These are phyloP conservation scores for Turritopsis rubra DNA, from an alignment of 30 jellyfish, hydroid and myxozoan genomes.

Conservation along the genomic window DNA sequence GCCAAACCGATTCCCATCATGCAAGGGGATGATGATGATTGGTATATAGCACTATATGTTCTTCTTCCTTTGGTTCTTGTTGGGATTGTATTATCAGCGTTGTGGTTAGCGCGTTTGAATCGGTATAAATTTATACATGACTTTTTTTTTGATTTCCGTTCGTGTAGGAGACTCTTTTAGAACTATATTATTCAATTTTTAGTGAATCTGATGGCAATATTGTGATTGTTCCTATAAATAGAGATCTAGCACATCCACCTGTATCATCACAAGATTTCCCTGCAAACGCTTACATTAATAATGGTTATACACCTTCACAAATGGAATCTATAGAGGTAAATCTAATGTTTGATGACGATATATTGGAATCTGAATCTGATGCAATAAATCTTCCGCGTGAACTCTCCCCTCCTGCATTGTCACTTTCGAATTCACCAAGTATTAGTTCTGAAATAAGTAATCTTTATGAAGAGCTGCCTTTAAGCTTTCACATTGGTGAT, in stretches of 20 bases:
- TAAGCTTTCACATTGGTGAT: neutral
- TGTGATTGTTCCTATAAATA: neutral
- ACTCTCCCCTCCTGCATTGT: neutral
- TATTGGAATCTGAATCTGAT: neutral
- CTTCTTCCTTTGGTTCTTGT: neutral
- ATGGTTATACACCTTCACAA: neutral
- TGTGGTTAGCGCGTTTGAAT: conserved; percentile 7
- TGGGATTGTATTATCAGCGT: neutral
- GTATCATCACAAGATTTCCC: neutral
- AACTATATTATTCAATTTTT: too few relatives aligned
- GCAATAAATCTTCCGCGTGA: neutral
- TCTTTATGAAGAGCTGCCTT: neutral
- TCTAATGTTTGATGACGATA: neutral
- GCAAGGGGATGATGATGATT: neutral
- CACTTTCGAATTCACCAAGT: neutral
- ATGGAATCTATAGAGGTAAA: conserved; percentile 14
- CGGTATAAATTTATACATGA: neutral
- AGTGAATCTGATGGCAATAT: neutral
- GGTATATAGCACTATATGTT: conserved; percentile 21
- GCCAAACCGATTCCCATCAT: conserved; percentile 12
- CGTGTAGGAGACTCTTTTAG: too few relatives aligned
- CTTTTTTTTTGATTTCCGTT: neutral
- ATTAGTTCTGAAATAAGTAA: neutral
- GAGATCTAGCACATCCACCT: neutral
- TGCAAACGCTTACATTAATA: neutral